Base-by-base conservation (phyloP, 2,113 vertebrate genomes). In the Orientallactaga bullata region DNA sequence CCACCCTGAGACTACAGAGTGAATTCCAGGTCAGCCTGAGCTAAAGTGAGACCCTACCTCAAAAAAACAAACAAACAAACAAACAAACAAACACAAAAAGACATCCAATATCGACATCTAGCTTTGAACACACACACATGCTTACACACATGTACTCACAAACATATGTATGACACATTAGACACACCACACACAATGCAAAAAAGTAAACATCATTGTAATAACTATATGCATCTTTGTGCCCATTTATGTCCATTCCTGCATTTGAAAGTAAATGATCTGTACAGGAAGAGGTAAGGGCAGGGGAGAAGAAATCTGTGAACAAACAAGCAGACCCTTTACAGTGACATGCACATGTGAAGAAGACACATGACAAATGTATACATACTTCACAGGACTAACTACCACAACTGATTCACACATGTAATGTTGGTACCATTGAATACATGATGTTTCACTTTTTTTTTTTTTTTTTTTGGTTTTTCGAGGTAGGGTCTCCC, bases 221-320 rank as follows among this genome's bases (percentile, higher is more conserved):
- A n/a, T 79, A 72, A 77, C 42, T 71, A 24, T 35, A 39, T 24
- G 61, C 5, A 73, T 78, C 23, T 80, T 79, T 72, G 47, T 85
- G 83, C 10, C 79, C 63, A 79, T 30, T 74, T 86, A 72, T 86
- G 72, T 37, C 76, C 39, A 78, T 68, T 79, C 35, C n/a, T 94
- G 13, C n/a, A 77, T 73, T 20, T 92, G 65, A 86, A 92, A 92
- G 51, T 63, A 42, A 76, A 61, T 71, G 42, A 23, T 79, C 88
- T 84, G 87, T 74, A 92, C 7, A 68, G 65, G 35, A 92, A 94
- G 86, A 81, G 11, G 23, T 55, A 8, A 58, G 21, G 8, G 21
- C 21, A 74, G 37, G 47, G 58, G 6, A 39, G 37, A 85, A 51
- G 39, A 95, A 90, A 95, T 15, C 78, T 55, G 35, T 73, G 90